phyloP scores from a whole-genome alignment of 2,797 vertebrate genomes.

The Poeciliopsis paucimaculata region DNA sequence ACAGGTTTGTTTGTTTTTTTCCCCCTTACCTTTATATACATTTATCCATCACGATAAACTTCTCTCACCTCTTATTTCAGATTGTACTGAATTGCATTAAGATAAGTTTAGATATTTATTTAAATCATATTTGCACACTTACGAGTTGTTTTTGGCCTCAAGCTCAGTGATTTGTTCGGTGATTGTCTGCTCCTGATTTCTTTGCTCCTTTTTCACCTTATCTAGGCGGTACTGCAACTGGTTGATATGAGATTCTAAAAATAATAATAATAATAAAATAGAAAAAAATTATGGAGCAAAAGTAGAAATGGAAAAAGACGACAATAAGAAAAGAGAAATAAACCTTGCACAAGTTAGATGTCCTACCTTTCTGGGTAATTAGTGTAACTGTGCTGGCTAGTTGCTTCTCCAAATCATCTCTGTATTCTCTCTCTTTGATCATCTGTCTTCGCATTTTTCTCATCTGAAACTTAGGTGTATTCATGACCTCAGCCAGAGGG shows the following conservation, averaged over 20 bases:
- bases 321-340: background rate
- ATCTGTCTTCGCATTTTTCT: slow-evolving; percentile 86
- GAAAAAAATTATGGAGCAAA: background rate
- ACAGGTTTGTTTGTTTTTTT: background rate
- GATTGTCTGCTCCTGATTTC: slow-evolving; percentile 77
- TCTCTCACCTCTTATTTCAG: background rate
- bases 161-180: slow-evolving; percentile 82
- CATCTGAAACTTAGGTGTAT: slow-evolving; percentile 92
- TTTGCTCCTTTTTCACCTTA: slow-evolving; percentile 80
- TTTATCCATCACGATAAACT: background rate
- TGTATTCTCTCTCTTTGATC: slow-evolving; percentile 83
- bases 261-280: background rate
- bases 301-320: background rate
- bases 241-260: slow-evolving; percentile 81
- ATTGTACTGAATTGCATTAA: background rate
- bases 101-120: background rate
- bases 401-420: slow-evolving; percentile 88
- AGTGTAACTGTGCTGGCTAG: slow-evolving; percentile 77
- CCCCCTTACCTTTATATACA: background rate
- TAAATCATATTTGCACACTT: slow-evolving; percentile 7
- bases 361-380: slow-evolving; percentile 85
- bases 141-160: slow-evolving; percentile 85
- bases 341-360: background rate
- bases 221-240: slow-evolving; percentile 86
- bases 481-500: slow-evolving; percentile 91